Evolutionary conservation across 2,797 vertebrate species (phyloP).

Genomic region (Gymnocypris eckloni): DNA sequence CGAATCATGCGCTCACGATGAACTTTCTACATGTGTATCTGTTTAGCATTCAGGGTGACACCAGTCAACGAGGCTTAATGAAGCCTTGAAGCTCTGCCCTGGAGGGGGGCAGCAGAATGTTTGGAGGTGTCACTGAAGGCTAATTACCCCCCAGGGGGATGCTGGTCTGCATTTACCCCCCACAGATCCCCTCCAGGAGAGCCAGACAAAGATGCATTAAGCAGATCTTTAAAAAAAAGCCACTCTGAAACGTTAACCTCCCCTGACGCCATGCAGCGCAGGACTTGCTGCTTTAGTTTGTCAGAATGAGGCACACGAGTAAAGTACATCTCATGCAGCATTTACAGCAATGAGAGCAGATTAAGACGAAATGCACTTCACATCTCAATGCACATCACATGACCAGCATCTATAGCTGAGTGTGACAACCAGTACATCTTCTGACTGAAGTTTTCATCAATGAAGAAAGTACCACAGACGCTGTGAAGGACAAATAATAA

Average conservation of each 20-base stretch:
- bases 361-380: background rate
- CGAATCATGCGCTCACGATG: slow-evolving; percentile 33
- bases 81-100: slow-evolving; percentile 61
- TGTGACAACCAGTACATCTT: background rate
- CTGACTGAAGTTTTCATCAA: background rate
- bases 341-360: background rate
- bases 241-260: slow-evolving; percentile 30
- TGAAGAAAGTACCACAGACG: background rate
- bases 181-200: slow-evolving; percentile 55
- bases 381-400: background rate
- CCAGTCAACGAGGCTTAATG: slow-evolving; percentile 62
- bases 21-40: slow-evolving; percentile 52
- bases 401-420: background rate
- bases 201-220: slow-evolving; percentile 68
- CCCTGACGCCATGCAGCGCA: slow-evolving; percentile 4
- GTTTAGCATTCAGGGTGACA: slow-evolving; percentile 62
- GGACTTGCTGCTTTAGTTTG: slow-evolving; percentile 31
- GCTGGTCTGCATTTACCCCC: slow-evolving; percentile 62
- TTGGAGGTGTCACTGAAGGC: slow-evolving; percentile 66
- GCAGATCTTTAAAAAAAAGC: slow-evolving; percentile 50
- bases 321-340: background rate
- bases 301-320: background rate
- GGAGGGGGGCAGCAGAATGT: slow-evolving; percentile 57
- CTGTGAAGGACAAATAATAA: background rate
- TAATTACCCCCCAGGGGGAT: slow-evolving; percentile 65